These are phyloP conservation scores for Argyrosomus japonicus DNA, from an alignment of 2,113 vertebrate species.

Conservation along the genomic window DNA sequence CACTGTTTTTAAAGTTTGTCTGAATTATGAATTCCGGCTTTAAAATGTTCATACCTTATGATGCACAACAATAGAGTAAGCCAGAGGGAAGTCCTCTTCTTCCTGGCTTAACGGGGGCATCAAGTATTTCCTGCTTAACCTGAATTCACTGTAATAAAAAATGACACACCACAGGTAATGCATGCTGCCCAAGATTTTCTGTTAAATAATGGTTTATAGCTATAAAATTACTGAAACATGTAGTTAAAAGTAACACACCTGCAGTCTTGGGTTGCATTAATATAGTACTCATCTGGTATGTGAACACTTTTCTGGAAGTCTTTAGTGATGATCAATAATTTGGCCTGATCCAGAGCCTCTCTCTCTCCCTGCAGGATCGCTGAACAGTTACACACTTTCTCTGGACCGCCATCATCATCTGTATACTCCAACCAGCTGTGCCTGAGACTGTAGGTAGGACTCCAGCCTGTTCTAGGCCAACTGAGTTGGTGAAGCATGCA, in stretches of 20 bases:
- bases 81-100: conserved; percentile 90
- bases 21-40: neutral
- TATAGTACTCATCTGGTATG: conserved; percentile 83
- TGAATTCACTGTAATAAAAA: conserved; percentile 76
- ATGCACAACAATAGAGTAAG: conserved; percentile 92
- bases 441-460: neutral
- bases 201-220: neutral
- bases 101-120: conserved; percentile 87
- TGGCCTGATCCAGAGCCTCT: conserved; percentile 84
- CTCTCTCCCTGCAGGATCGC: conserved; percentile 86
- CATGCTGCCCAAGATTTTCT: neutral
- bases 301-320: conserved; percentile 78
- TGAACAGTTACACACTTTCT: conserved; percentile 84
- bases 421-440: conserved; percentile 78
- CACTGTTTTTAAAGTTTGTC: neutral
- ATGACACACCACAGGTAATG: neutral
- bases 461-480: neutral
- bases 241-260: conserved; percentile 39
- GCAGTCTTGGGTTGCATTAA: conserved; percentile 87
- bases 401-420: conserved; percentile 67
- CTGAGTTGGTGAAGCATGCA: conserved; percentile 13
- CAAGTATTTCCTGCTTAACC: conserved; percentile 87
- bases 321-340: conserved; percentile 81
- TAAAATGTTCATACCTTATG: conserved; percentile 82
- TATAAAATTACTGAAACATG: neutral